These are phyloP conservation scores for Drosophila flavopinicola DNA, from an alignment of 2,888 invertebrate genomes.

Conservation along the genomic window DNA sequence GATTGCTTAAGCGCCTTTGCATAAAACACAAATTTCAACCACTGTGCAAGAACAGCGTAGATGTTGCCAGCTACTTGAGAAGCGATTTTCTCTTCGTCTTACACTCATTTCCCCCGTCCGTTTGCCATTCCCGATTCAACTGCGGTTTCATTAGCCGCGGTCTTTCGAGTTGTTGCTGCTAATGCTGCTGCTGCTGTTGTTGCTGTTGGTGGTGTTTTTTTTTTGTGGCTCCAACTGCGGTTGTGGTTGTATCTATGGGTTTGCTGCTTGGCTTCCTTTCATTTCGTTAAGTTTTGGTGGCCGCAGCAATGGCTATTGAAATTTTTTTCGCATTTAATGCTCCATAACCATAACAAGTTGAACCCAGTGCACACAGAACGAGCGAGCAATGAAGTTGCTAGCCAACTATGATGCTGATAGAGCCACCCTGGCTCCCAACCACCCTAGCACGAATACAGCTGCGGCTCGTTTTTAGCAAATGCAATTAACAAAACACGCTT, in stretches of 20 bases:
- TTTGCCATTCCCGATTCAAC: constrained; percentile 57
- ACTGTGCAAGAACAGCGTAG: constrained; percentile 36
- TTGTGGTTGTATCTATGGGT: constrained; percentile 49
- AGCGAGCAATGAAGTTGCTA: constrained; percentile 28
- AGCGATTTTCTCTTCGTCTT: constrained; percentile 71
- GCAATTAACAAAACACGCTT: constrained; percentile 79
- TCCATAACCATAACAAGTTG: constrained; percentile 59
- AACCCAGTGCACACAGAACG: constrained; percentile 14
- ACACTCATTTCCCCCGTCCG: constrained; percentile 39
- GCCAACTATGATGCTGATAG: constrained; percentile 1
- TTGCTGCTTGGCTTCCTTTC: constrained; percentile 63
- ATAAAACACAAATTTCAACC: neutral
- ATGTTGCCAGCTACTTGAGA: constrained; percentile 68
- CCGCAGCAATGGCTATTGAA: constrained; percentile 72
- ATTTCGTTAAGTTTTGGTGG: constrained; percentile 76
- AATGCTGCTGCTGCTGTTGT: constrained; percentile 21
- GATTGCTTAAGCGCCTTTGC: too few species aligned
- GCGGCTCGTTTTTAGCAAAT: constrained; percentile 75
- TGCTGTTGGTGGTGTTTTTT: constrained; percentile 10
- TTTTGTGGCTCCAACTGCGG: constrained; percentile 45
- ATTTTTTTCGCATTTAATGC: constrained; percentile 60
- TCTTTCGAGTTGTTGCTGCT: constrained; percentile 54
- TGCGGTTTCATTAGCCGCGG: constrained; percentile 76
- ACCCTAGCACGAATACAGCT: constrained; percentile 40
- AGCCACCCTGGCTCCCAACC: neutral